Base-by-base conservation (phyloP, 2,113 vertebrate genomes). In the Grallaria varia region DNA sequence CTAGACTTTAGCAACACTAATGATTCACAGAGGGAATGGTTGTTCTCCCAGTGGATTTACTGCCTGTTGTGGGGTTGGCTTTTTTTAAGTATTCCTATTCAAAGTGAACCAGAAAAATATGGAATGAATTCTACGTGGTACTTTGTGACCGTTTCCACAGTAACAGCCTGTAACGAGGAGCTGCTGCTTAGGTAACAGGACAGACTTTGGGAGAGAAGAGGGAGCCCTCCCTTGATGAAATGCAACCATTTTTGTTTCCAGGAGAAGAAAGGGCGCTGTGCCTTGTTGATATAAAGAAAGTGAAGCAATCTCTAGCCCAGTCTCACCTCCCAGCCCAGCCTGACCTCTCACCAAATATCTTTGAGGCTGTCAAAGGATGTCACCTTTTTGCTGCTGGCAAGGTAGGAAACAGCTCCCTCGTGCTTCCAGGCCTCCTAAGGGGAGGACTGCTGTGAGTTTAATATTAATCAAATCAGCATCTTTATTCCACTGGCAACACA, bases 281-380 rank as follows among this genome's bases (percentile, higher is more conserved):
- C 86, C 98, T 99, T 59, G 98, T 99, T 58, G 99, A 99, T 42
- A 99, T 99, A 76, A 99, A 99, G 98, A 99, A 99, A 81, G 99
- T 99, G 67, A 99, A 99, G 94, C 99, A 99, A 97, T 99, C 99
- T 53, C 96, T 99, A 76, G 99, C 99, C 10, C 99, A 99, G 97
- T 98, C 99, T n/a, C 99, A 99, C 97, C 98, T 99, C 87, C 99
- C 99, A 17, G 98, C 98, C 83, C 99, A 99, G 97, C 99, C 99
- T 0, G 99, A 99, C 66, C 94, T 99, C 89, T 98, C 98, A 9
- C 99, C 99, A 39, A 99, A 98, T 82, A 88, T 99, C 91, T 99
- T 99, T 62, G 99, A 99, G 97, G 99, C 99, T 6, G 99, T 99
- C 94, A 99, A 99, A 98, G 99, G 99, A 91, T 99, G 99, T 95